phyloP scores from a whole-genome alignment of 1,140 invertebrate genomes.

The Vanessa tameamea region DNA sequence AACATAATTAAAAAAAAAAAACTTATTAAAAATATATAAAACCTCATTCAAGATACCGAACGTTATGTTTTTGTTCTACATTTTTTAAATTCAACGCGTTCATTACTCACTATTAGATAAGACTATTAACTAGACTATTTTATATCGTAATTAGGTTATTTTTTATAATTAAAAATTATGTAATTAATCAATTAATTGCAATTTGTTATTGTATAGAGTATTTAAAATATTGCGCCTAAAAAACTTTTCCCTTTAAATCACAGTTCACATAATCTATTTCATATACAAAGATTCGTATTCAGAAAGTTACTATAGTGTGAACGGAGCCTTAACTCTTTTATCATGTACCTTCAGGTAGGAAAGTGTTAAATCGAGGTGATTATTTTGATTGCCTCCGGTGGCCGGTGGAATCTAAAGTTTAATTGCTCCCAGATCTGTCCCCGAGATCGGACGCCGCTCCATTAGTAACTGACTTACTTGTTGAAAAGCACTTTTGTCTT shows the following conservation, averaged over 20 bases:
- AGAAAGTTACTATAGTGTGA: neutral
- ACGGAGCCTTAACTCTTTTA: constrained; percentile 37
- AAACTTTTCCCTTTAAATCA: no score
- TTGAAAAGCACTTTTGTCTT: constrained; percentile 59
- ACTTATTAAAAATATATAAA: neutral
- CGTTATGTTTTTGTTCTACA: neutral
- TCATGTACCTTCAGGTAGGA: constrained; percentile 59
- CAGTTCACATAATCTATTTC: no score
- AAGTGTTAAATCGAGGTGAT: constrained; percentile 70
- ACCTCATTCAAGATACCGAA: neutral
- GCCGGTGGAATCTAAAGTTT: constrained; percentile 47
- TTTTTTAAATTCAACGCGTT: no score
- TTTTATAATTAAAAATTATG: no score
- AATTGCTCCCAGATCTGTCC: constrained; percentile 62
- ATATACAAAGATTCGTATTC: neutral
- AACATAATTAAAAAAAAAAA: neutral
- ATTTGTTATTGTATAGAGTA: no score
- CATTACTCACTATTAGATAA: no score
- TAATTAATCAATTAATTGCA: no score
- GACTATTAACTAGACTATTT: no score
- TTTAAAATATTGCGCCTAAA: no score
- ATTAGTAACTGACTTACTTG: constrained; percentile 65
- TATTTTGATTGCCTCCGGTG: constrained; percentile 67
- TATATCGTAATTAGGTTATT: no score
- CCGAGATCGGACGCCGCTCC: constrained; percentile 48